Evolutionary conservation across 2,888 invertebrate genomes (phyloP).

Genomic region (Onchidella celtica): DNA sequence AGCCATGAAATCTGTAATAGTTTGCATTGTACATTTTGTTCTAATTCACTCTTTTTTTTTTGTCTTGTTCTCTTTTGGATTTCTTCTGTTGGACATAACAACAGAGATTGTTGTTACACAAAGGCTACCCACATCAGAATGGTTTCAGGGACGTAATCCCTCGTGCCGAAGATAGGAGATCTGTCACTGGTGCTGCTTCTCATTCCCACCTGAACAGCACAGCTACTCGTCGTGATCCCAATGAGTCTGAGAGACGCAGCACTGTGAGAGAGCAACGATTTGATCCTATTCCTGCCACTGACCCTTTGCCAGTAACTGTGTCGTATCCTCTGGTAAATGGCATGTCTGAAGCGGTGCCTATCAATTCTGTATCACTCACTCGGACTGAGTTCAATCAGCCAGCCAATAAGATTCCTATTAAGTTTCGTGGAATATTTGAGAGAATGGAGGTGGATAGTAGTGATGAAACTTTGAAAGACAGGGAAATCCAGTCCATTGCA

Average conservation of each 20-base stretch:
- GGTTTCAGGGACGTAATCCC: slow-evolving; percentile 26
- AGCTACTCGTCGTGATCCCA: background rate
- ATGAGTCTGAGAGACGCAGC: background rate
- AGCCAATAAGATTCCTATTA: slow-evolving; percentile 15
- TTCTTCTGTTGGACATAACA: background rate
- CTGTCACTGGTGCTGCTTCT: slow-evolving; percentile 56
- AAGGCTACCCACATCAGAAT: slow-evolving; percentile 43
- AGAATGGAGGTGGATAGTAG: slow-evolving; percentile 44
- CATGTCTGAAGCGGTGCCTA: slow-evolving; percentile 24
- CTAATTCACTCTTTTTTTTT: background rate
- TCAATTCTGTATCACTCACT: slow-evolving; percentile 15
- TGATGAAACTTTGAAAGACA: slow-evolving; percentile 26
- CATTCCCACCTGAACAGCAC: slow-evolving; percentile 41
- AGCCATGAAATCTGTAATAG: background rate
- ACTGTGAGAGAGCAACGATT: slow-evolving; percentile 11
- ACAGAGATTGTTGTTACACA: slow-evolving; percentile 48
- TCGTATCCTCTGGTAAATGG: slow-evolving; percentile 23
- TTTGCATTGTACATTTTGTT: too few relatives aligned
- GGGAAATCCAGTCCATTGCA: slow-evolving; percentile 29
- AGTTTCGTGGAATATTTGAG: slow-evolving; percentile 35
- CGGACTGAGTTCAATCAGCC: slow-evolving; percentile 26
- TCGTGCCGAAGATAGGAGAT: slow-evolving; percentile 34
- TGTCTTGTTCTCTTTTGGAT: background rate
- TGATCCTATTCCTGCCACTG: background rate
- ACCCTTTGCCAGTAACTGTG: slow-evolving; percentile 6